phyloP scores from a whole-genome alignment of 2,888 invertebrate species.

The Dyspetes luteomarginatus region DNA sequence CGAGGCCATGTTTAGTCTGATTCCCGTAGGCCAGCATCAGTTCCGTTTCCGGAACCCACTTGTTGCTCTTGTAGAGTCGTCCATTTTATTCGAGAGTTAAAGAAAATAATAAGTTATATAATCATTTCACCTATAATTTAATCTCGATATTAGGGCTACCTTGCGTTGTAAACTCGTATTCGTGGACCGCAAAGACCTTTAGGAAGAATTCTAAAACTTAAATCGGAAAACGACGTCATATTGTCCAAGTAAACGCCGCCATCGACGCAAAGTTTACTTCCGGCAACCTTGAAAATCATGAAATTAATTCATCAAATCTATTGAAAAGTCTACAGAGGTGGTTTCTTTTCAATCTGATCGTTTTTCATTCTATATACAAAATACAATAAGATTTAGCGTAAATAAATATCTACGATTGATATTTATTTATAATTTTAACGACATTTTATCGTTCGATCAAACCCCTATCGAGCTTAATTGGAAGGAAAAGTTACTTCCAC shows the following conservation, averaged over 20 bases:
- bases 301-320: background rate
- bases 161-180: conserved; percentile 82
- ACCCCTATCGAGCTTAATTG: no score
- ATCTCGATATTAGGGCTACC: conserved; percentile 69
- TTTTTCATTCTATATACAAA: background rate
- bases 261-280: conserved; percentile 63
- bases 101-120: no score
- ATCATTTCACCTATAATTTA: no score
- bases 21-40: conserved; percentile 69
- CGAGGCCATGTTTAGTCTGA: conserved; percentile 69
- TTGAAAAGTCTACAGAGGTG: background rate
- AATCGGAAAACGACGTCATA: conserved; percentile 84
- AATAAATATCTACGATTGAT: no score
- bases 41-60: conserved; percentile 70
- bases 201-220: conserved; percentile 85
- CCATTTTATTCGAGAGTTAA: background rate
- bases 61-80: conserved; percentile 66
- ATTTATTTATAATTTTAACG: no score
- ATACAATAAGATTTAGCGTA: no score
- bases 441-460: no score
- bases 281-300: conserved; percentile 23
- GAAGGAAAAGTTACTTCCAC: no score
- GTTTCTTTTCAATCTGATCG: background rate
- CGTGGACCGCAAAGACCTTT: conserved; percentile 84
- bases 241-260: conserved; percentile 84